phyloP scores from a whole-genome alignment of 2,888 invertebrate species.

The Synanthedon vespiformis region DNA sequence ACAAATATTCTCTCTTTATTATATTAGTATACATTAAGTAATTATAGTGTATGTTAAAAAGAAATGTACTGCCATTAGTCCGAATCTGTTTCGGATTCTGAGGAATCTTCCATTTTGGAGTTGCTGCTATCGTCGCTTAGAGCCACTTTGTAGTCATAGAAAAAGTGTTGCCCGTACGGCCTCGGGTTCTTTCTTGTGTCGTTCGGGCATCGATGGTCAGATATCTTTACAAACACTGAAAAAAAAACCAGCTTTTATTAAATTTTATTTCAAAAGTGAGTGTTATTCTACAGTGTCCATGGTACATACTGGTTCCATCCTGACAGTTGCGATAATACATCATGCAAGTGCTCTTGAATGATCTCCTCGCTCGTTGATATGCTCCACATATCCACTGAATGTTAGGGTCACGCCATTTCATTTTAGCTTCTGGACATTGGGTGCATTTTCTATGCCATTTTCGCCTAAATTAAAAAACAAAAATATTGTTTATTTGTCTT shows the following conservation, averaged over 20 bases:
- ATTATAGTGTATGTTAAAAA: too few relatives aligned
- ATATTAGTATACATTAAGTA: too few relatives aligned
- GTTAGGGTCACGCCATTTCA: slow-evolving; percentile 38
- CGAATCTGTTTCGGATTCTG: too few relatives aligned
- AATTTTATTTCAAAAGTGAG: neutral
- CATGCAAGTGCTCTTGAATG: slow-evolving; percentile 55
- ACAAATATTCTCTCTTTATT: too few relatives aligned
- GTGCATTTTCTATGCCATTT: slow-evolving; percentile 52
- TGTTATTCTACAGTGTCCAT: too few relatives aligned
- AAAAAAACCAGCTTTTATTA: neutral
- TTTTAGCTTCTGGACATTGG: slow-evolving; percentile 30
- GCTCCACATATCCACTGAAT: slow-evolving; percentile 56
- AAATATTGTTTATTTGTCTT: neutral
- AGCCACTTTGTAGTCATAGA: slow-evolving; percentile 43
- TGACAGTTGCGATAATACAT: slow-evolving; percentile 58
- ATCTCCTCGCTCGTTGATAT: slow-evolving; percentile 48
- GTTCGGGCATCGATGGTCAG: slow-evolving; percentile 33
- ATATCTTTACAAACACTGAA: slow-evolving; percentile 29
- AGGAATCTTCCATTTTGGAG: too few relatives aligned
- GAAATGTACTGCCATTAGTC: too few relatives aligned
- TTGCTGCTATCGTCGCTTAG: slow-evolving; percentile 16
- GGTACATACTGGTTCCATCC: slow-evolving; percentile 59
- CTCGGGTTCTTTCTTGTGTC: slow-evolving; percentile 8
- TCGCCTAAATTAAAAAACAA: slow-evolving; percentile 23
- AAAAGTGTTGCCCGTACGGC: slow-evolving; percentile 39